These are phyloP conservation scores for Folsomia candida DNA, from an alignment of 2,888 invertebrate genomes.

Conservation along the genomic window DNA sequence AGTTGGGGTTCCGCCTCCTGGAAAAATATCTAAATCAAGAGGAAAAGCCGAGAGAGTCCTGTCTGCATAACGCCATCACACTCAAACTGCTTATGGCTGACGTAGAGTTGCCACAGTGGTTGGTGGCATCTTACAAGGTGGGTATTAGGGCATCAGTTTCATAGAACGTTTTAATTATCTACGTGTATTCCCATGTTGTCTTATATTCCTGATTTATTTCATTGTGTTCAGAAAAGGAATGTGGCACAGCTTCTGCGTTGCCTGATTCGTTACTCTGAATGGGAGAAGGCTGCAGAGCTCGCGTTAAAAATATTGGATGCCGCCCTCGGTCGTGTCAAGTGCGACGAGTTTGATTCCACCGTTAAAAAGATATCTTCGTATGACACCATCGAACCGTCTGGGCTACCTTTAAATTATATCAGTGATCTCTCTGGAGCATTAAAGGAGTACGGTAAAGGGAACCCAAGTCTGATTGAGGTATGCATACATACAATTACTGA, in stretches of 20 bases:
- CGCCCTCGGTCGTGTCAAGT: constrained; percentile 36
- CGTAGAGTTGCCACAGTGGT: constrained; percentile 44
- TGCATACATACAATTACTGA: background rate
- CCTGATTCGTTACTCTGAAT: constrained; percentile 42
- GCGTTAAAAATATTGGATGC: constrained; percentile 45
- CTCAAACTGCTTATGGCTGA: constrained; percentile 35
- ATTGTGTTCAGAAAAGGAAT: constrained; percentile 39
- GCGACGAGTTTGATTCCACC: constrained; percentile 43
- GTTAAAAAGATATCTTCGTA: constrained; percentile 42
- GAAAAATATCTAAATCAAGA: constrained; percentile 41
- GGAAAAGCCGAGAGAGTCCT: constrained; percentile 39
- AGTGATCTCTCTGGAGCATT: constrained; percentile 39
- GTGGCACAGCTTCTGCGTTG: constrained; percentile 41
- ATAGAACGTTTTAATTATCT: too few species aligned
- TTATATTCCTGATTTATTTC: too few species aligned
- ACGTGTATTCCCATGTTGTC: background rate
- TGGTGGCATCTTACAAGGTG: constrained; percentile 47
- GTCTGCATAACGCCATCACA: constrained; percentile 38
- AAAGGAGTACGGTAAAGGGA: constrained; percentile 15
- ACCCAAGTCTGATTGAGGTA: background rate
- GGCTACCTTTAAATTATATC: constrained; percentile 43
- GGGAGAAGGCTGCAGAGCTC: constrained; percentile 45
- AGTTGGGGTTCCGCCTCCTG: constrained; percentile 41
- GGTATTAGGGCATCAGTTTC: background rate
- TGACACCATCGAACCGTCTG: constrained; percentile 34